Conservation (phyloP, 2,888 invertebrate species). For the Rhopalosiphum nymphaeae region DNA sequence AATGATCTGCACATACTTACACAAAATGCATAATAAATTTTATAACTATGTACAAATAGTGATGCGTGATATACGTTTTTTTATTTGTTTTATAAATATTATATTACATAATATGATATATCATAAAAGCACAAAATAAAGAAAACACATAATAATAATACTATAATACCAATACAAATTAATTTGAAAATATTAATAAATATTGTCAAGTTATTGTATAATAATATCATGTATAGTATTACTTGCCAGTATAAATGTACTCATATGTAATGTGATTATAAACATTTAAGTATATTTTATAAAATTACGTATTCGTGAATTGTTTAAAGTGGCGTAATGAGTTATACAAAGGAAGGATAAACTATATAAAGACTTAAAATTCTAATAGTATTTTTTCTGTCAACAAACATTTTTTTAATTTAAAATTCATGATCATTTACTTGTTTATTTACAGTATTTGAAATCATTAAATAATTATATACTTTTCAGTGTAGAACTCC, state of each 20-base stretch:
- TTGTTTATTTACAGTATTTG: background rate
- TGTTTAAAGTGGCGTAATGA: background rate
- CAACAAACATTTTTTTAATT: background rate
- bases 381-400: background rate
- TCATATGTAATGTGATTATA: background rate
- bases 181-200: background rate
- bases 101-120: background rate
- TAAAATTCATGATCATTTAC: background rate
- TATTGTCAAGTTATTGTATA: background rate
- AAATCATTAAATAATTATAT: background rate
- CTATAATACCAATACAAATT: background rate
- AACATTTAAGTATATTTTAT: background rate
- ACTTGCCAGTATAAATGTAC: background rate
- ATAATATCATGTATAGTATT: background rate
- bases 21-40: background rate
- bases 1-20: background rate
- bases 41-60: background rate
- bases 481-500: background rate
- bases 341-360: background rate
- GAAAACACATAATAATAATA: background rate
- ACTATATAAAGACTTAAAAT: background rate
- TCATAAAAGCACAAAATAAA: background rate
- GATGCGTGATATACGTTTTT: background rate
- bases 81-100: background rate
- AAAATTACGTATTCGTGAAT: background rate